Base-by-base conservation (phyloP, 2,113 vertebrate species). In the rabbit (Oryctolagus cuniculus) region DNA sequence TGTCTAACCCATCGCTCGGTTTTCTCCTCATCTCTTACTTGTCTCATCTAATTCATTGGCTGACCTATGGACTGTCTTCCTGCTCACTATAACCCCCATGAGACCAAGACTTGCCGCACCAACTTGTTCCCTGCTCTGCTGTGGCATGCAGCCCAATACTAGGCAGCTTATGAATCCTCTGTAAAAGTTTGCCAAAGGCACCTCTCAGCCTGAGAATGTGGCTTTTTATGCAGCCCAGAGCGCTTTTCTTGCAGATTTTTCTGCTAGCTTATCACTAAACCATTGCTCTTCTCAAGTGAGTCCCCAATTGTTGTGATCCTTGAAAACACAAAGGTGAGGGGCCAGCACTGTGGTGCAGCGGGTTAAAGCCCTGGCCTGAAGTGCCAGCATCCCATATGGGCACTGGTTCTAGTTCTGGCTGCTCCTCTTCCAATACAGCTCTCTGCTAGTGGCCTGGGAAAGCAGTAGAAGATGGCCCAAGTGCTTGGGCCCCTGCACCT, bases 141-240 rank as follows among this genome's bases (percentile, higher is more conserved):
- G 7, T 6, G 16, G 58, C 58, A 63, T 49, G 67, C 0, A 25
- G 15, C 13, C 10, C 22, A 25, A 16, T 34, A 17, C 29, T 5
- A 0, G 38, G 8, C 12, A 36, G 1, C 0, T 31, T 25, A 8
- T 11, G n/a, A 69, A 44, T n/a, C 34, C 15, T 55, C 36, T 10
- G 0, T 22, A 17, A 10, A 3, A 10, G 10, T 44, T 31, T 53
- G 34, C 10, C 19, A 4, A 27, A 27, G 6, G 1, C 2, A 22
- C 11, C 2, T 13, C 34, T 34, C 24, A 0, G n/a, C 34, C 19
- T 83, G 25, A 84, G 49, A 22, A 8, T 19, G 31, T 36, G 16
- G 44, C 38, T 38, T 11, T 29, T 81, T n/a, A 4, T 3, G 13
- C 25, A 31, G 21, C 3, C 3, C 15, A 44, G 7, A n/a, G 15